phyloP scores from a whole-genome alignment of 2,113 vertebrate species.

The Gracilinanus agilis region DNA sequence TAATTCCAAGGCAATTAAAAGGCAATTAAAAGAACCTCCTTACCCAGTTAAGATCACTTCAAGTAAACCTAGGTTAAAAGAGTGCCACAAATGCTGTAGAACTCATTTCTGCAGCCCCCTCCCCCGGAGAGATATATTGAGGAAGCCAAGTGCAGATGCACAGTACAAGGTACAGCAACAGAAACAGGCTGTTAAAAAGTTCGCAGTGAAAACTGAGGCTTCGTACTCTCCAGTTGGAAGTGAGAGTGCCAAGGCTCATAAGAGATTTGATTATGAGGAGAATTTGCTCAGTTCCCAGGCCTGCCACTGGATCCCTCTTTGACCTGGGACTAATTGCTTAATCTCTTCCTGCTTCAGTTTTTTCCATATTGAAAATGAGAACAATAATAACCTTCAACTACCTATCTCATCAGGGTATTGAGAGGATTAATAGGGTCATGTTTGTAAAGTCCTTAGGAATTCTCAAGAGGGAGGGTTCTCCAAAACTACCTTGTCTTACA shows the following conservation, averaged over 20 bases:
- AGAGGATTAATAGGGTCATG: conserved; percentile 71
- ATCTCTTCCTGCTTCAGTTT: conserved; percentile 68
- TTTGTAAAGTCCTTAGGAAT: conserved; percentile 68
- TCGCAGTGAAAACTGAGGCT: conserved; percentile 58
- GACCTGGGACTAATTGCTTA: conserved; percentile 72
- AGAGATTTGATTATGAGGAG: conserved; percentile 63
- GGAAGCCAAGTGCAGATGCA: conserved; percentile 73
- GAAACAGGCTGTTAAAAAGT: conserved; percentile 72
- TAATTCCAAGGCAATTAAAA: too few species aligned
- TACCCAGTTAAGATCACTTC: conserved; percentile 70
- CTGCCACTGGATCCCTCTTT: conserved; percentile 67
- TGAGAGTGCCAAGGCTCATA: conserved; percentile 15
- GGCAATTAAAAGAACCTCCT: too few species aligned
- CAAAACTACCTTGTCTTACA: conserved; percentile 13
- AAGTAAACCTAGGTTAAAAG: conserved; percentile 73
- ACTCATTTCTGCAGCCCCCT: conserved; percentile 23
- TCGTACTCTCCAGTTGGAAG: neutral
- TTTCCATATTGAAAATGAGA: conserved; percentile 67
- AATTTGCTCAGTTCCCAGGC: conserved; percentile 65
- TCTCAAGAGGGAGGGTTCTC: conserved; percentile 54
- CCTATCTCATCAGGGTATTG: conserved; percentile 71
- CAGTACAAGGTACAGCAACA: conserved; percentile 10
- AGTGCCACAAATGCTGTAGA: conserved; percentile 77
- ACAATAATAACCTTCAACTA: conserved; percentile 70
- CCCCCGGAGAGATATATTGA: conserved; percentile 65